Base-by-base conservation (phyloP, 2,888 invertebrate genomes). In the Folsomia manolachei region DNA sequence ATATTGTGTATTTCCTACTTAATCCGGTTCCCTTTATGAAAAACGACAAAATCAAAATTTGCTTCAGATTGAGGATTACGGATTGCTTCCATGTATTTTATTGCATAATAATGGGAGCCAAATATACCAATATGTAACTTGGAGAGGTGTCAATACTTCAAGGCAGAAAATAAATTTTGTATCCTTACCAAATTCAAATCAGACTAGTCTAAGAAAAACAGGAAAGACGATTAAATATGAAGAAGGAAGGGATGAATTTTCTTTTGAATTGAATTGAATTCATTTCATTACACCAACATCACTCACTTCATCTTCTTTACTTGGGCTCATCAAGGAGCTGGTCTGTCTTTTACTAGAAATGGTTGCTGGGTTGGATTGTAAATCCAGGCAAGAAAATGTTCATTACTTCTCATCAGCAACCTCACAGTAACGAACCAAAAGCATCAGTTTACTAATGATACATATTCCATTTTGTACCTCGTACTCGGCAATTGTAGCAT, bases 191-290 rank as follows among this genome's bases (percentile, higher is more conserved):
- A n/a, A 56, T 56, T 56, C 18, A 21, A 51, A 51, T n/a, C 39
- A 39, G 14, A 39, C 7, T 39, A 39, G 14, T 14, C 7, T 39
- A 56, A 56, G 56, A 56, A 56, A 56, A 56, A 18, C 4, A 56
- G 56, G 21, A 56, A 21, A 14, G 21, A 51, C 9, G 9, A 9
- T 51, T 51, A 9, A 18, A 51, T 18, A 51, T 51, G 62, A 62
- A 27, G 27, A 27, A 27, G 11, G 63, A 63, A 25, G 26, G 62
- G 4, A 9, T 14, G 62, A 24, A 75, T 73, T 75, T 77, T 75
- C 75, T 72, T 74, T 72, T 75, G 72, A 73, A 77, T 75, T 75
- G 71, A 76, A 76, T 72, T 71, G 69, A 51, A 73, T 68, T 73
- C 70, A 64, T 51, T 73, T 63, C 68, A 26, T 73, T 65, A 53